Conservation (phyloP, 2,888 invertebrate genomes). For the Dione vanillae region DNA sequence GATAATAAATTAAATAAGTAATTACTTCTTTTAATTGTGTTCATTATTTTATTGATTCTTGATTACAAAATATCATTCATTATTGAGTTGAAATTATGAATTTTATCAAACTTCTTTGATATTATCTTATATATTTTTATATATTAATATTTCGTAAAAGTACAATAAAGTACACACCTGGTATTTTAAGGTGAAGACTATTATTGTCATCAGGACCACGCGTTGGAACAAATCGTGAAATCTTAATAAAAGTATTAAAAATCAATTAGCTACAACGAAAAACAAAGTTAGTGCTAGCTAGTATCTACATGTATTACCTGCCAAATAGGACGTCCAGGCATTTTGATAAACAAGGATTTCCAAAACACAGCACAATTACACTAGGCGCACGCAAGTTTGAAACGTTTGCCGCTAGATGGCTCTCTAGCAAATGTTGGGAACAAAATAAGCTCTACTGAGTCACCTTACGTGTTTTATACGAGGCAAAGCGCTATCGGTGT, state of each 20-base stretch:
- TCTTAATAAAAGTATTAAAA: too few species aligned
- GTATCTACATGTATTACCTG: constrained; percentile 80
- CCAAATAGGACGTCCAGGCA: constrained; percentile 92
- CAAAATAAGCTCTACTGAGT: constrained; percentile 80
- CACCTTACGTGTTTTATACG: constrained; percentile 83
- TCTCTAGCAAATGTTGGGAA: constrained; percentile 79
- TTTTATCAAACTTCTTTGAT: too few species aligned
- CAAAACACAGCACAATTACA: constrained; percentile 64
- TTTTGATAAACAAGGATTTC: constrained; percentile 66
- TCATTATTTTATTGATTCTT: not conserved
- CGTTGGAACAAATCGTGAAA: constrained; percentile 41
- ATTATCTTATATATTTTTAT: too few species aligned
- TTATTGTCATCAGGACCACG: constrained; percentile 56
- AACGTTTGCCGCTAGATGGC: constrained; percentile 78
- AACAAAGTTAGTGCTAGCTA: not conserved
- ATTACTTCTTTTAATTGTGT: not conserved
- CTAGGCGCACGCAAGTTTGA: constrained; percentile 65
- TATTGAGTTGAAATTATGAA: too few species aligned
- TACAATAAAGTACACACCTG: constrained; percentile 38
- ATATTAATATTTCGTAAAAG: too few species aligned
- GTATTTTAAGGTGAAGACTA: constrained; percentile 62
- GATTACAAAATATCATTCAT: not conserved
- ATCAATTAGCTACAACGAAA: not conserved
- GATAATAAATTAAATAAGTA: constrained; percentile 34
- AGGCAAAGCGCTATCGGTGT: constrained; percentile 67